These are phyloP conservation scores for Rhombomys opimus DNA, from an alignment of 2,113 vertebrate genomes.

Conservation along the genomic window DNA sequence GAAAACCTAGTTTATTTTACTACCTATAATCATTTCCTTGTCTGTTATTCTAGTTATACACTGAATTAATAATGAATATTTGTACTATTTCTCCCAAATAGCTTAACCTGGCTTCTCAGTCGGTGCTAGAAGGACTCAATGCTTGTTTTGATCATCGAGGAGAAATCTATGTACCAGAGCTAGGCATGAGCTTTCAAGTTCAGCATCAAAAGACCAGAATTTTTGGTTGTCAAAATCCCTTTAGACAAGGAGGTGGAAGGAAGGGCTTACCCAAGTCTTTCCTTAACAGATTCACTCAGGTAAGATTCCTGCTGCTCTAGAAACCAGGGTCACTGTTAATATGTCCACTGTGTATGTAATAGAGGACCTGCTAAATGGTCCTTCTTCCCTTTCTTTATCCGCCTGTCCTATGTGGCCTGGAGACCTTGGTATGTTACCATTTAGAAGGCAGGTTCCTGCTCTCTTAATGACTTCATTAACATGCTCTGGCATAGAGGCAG, in stretches of 20 bases:
- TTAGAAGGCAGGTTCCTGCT: background rate
- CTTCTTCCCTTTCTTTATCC: background rate
- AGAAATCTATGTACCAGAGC: constrained; percentile 96
- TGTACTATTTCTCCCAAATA: constrained; percentile 73
- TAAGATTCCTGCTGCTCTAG: constrained; percentile 74
- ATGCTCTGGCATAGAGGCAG: background rate
- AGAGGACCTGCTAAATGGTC: background rate
- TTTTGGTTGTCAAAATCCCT: constrained; percentile 98
- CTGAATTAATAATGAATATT: background rate
- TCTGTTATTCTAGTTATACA: constrained; percentile 40
- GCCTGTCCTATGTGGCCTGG: background rate
- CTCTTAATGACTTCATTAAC: background rate
- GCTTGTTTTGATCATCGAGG: constrained; percentile 98
- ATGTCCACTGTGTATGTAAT: background rate
- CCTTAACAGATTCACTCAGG: constrained; percentile 99
- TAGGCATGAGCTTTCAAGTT: constrained; percentile 95
- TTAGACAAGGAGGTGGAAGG: constrained; percentile 96
- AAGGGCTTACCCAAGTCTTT: constrained; percentile 98
- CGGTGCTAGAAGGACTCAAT: constrained; percentile 97
- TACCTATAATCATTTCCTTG: background rate
- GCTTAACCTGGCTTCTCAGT: constrained; percentile 98
- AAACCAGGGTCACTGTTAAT: background rate
- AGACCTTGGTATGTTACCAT: background rate
- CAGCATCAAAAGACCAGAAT: constrained; percentile 96
- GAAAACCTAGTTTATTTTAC: background rate